Base-by-base conservation (phyloP, 2,797 vertebrate species). In the Sparidentex hasta region DNA sequence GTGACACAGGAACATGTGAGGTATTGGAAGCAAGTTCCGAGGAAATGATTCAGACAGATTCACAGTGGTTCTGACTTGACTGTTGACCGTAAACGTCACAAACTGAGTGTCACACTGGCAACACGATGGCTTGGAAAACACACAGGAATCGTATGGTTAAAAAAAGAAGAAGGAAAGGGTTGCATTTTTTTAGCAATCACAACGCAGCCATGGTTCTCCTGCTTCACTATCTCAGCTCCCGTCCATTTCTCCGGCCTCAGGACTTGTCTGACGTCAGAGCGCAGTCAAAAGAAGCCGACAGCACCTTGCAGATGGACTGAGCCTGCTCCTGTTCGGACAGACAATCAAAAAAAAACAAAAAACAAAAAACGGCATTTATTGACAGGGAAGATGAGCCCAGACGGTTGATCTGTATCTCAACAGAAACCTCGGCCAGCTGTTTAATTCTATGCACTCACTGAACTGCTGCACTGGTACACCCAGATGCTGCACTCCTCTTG, bases 261-360 rank as follows among this genome's bases (percentile, higher is more conserved):
- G 97, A 92, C 92, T 99, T 99, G 81, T 97, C 97, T 0, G 96
- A 96, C 27, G 95, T 93, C 82, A 99, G 76, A 41, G 95, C 97
- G 0, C 97, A 97, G 92, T 99, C 97, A 41, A 99, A 99, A 2
- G 96, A 97, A 6, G 97, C 93, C 1, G 98, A 97, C 71, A 99
- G 90, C 65, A 98, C 96, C 93, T 97, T 99, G 93, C 98, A 99
- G 93, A 99, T 97, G 46, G 98, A 95, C 93, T 99, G 98, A 80
- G 98, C 98, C 90, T 99, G 98, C 66, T 99, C 98, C 98, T 98
- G 87, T 41, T 82, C 47, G 69, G 27, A 82, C 8, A 58, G 48
- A 76, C n/a, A 12, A 38, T 11, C 7, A 7, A 20, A 11, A 2
- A n/a, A n/a, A n/a, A n/a, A n/a, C 7, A 2, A n/a, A n/a, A n/a